Percentiles rank a stretch among this genome's conserved stretches.
Evolutionary conservation across 2,113 vertebrate species (phyloP).

Genomic region (Rana temporaria): DNA sequence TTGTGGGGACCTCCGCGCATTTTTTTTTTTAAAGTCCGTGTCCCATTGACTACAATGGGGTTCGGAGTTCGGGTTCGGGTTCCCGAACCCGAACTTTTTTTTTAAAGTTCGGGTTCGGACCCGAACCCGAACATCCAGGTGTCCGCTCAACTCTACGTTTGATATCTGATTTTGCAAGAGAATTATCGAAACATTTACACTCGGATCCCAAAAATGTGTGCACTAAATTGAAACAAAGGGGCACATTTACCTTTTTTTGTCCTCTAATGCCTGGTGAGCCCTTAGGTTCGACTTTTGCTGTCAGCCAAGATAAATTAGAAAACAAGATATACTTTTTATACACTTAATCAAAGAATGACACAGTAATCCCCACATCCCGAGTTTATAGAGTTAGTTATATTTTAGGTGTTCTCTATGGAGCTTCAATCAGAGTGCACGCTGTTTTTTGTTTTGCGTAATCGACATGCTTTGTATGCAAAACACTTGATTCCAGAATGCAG

Average conservation of each 20-base stretch:
- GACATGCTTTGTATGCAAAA: not conserved
- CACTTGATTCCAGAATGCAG: not conserved
- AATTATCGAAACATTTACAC: too few species aligned
- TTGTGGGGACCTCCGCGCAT: too few species aligned
- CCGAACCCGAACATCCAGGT: too few species aligned
- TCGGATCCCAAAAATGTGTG: too few species aligned
- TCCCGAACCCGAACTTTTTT: too few species aligned
- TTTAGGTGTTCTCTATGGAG: not conserved
- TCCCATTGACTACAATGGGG: too few species aligned
- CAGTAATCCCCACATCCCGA: not conserved
- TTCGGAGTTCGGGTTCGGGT: too few species aligned
- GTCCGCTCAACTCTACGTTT: too few species aligned
- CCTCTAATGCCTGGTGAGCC: not conserved
- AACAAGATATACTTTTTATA: not conserved
- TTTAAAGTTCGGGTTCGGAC: too few species aligned
- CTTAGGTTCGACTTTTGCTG: not conserved
- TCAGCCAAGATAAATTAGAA: slow-evolving; percentile 9
- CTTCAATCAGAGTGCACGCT: not conserved
- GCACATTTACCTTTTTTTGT: not conserved
- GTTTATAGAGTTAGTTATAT: not conserved
- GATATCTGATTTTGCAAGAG: too few species aligned
- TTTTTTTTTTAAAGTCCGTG: too few species aligned
- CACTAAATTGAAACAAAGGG: not conserved
- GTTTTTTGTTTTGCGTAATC: not conserved
- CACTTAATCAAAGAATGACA: not conserved